Base-by-base conservation (phyloP, 1,140 invertebrate species). In the Aleiodes sp. region DNA sequence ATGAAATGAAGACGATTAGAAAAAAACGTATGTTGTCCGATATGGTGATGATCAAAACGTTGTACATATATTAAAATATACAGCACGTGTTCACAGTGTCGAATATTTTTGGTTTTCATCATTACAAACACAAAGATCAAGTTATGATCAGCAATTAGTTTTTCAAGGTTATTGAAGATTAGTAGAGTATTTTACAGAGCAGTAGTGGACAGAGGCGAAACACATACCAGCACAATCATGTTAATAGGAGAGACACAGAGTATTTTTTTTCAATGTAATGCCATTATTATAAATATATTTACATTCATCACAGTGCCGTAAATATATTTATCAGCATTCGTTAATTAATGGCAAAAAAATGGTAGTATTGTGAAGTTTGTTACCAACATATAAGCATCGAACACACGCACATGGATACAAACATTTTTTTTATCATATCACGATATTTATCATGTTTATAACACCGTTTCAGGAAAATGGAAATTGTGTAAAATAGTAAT, bases 171-270 rank as follows among this genome's bases (percentile, higher is more conserved):
- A 62, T 67, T 33, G 52, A 46, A 62, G 16, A 65, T 10, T 62
- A 14, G 33, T 26, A 79, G 69, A 75, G 65, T 70, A 76, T 69
- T 76, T 79, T 76, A 80, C 72, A 83, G 80, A 85, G 82, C 81
- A 82, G 80, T 78, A 84, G 78, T 84, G 84, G 84, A 84, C 83
- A 84, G 83, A 86, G 83, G 65, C 67, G 46, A 59, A 28, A 78
- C 81, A 81, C 81, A 84, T n/a, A 78, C 81, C 77, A 84, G 83
- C 82, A 86, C 84, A 87, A 81, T 78, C 78, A 84, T 80, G 73
- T 85, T 80, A 81, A 73, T 67, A 73, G 70, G 71, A 71, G 65
- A 72, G 68, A 66, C 52, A 73, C 71, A 72, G 65, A 66, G 61
- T 66, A 65, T 62, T 65, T 59, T 62, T 26, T 2, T 29, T 57